Base-by-base conservation (phyloP, 2,113 vertebrate species). In the Hemicordylus capensis region DNA sequence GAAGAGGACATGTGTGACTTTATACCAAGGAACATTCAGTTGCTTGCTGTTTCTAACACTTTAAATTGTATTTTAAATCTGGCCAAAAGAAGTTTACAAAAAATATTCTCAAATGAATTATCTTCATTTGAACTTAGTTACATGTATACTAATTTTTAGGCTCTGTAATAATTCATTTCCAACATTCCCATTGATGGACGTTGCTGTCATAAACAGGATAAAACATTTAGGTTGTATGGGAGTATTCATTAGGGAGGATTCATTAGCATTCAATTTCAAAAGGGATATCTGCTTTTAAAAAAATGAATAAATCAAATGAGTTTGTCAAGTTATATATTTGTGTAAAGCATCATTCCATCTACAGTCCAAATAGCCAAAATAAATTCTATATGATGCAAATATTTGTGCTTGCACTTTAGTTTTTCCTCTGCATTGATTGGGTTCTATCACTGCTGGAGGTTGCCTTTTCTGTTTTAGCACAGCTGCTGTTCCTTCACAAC, bases 1-100 rank as follows among this genome's bases (percentile, higher is more conserved):
- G 28, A 48, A 26, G 2, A 34, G 39, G 5, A 1, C 0, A 1
- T 15, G 20, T 8, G 69, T 37, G 42, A 59, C 5, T 24, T 1
- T 72, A 7, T 69, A 79, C 2, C 0, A n/a, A 9, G 39, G 70
- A 7, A 20, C 10, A 77, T 2, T 10, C 76, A 34, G 63, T 4
- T 44, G 58, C 6, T 15, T 61, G 0, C 39, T 54, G 11, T 42
- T 78, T 10, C 22, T 80, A 0, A 28, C 17, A 46, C 67, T 74
- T 87, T 76, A n/a, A 54, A 88, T 28, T n/a, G 70, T n/a, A 67
- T 10, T 75, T 1, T 6, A 5, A 20, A 69, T 39, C 37, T n/a
- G 22, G 37, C 14, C 2, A 69, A 42, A 69, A 19, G 6, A 20
- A 37, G 39, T 69, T 39, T 69, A 4, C 34, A n/a, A 19, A 22